phyloP scores from a whole-genome alignment of 2,797 vertebrate species.

The Streptopelia turtur region DNA sequence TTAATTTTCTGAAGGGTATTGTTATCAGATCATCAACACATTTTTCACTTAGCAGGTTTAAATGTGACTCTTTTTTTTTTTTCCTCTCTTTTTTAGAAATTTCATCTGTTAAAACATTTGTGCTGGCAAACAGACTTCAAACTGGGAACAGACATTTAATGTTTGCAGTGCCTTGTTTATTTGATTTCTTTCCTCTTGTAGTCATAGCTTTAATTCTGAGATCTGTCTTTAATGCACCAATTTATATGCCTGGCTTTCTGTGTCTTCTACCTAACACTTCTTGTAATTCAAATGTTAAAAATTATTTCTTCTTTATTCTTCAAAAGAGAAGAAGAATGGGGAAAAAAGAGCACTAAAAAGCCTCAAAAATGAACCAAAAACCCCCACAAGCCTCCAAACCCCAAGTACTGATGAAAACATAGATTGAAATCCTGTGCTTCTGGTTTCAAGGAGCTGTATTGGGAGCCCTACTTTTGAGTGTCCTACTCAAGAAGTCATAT shows the following conservation, averaged over 20 bases:
- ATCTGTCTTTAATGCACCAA: neutral
- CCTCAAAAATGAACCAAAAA: accelerated
- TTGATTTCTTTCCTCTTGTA: neutral
- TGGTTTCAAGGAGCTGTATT: neutral
- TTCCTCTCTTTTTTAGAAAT: neutral
- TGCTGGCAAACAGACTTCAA: neutral
- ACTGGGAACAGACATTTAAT: neutral
- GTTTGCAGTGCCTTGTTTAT: conserved; percentile 1
- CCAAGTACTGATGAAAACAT: neutral
- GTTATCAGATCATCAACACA: neutral
- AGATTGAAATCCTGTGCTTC: neutral
- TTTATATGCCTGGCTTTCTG: neutral
- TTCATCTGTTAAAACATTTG: conserved; percentile 35
- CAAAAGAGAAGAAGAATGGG: neutral
- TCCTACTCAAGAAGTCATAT: neutral
- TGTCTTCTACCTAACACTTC: neutral
- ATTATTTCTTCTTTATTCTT: neutral
- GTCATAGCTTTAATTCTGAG: neutral
- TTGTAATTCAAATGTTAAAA: neutral
- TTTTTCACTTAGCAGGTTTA: neutral
- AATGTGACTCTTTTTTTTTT: neutral
- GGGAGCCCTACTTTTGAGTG: neutral
- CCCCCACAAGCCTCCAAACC: neutral
- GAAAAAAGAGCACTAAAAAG: neutral
- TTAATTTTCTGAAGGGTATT: neutral